Percentiles rank a stretch among this genome's conserved stretches.
These are phyloP conservation scores for Tetramorium alpestre DNA, from an alignment of 1,140 invertebrate genomes.

Conservation along the genomic window DNA sequence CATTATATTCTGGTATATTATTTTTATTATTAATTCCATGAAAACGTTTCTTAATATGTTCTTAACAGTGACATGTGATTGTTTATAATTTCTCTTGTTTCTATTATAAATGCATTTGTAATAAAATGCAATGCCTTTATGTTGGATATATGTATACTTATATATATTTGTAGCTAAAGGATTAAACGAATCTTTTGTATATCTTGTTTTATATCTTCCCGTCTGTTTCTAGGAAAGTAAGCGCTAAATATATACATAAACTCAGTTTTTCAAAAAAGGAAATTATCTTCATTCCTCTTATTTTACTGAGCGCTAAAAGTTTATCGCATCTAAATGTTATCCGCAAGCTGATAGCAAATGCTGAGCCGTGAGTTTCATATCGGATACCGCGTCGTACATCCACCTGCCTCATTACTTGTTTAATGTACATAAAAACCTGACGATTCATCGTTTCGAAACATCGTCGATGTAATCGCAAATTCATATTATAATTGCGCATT, in stretches of 20 bases:
- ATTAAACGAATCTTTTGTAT: not conserved
- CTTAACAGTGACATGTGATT: not conserved
- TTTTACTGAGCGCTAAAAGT: not conserved
- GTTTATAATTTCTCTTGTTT: not conserved
- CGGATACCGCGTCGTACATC: constrained; percentile 62
- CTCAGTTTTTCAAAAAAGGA: not conserved
- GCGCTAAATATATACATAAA: not conserved
- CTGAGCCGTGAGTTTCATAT: constrained; percentile 1
- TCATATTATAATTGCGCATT: constrained; percentile 21
- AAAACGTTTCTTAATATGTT: not conserved
- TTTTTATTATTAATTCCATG: not conserved
- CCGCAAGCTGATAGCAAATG: constrained; percentile 28
- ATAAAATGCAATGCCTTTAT: constrained; percentile 13
- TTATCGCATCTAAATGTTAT: not conserved
- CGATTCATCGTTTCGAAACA: not conserved
- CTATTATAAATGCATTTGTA: not conserved
- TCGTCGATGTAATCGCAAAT: constrained; percentile 9
- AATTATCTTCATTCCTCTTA: not conserved
- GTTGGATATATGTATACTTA: not conserved
- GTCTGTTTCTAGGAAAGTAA: not conserved
- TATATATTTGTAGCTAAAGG: not conserved
- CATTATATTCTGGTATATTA: not conserved
- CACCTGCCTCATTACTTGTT: constrained; percentile 60
- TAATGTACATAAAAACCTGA: constrained; percentile 62
- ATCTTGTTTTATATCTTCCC: not conserved